A percentile compares a stretch with the other conserved stretches of the same genome.
These are phyloP conservation scores for Phrynocephalus guinanensis DNA, from an alignment of 2,797 vertebrate genomes.

Conservation along the genomic window DNA sequence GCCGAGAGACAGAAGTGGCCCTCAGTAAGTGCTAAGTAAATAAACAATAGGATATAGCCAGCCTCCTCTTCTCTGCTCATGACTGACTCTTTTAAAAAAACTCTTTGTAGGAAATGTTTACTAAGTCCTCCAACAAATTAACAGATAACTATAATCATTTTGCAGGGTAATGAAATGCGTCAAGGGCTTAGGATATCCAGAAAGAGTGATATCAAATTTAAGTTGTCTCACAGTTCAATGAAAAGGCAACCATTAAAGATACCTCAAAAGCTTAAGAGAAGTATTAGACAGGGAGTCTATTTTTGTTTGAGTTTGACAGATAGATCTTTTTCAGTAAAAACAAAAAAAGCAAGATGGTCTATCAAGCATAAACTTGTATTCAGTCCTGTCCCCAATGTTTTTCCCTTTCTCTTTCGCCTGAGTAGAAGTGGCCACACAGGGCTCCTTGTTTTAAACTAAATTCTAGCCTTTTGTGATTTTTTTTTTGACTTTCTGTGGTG, in stretches of 20 bases:
- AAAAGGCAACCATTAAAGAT: constrained; percentile 65
- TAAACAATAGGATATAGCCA: constrained; percentile 76
- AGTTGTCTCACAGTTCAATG: constrained; percentile 68
- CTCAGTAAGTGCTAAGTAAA: constrained; percentile 79
- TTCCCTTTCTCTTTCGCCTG: constrained; percentile 18
- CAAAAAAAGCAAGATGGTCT: neutral
- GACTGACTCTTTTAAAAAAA: constrained; percentile 56
- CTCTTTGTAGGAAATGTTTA: constrained; percentile 72
- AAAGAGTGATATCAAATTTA: constrained; percentile 68
- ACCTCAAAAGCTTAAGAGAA: constrained; percentile 67
- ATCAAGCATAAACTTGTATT: constrained; percentile 61
- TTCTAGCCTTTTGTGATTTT: constrained; percentile 56
- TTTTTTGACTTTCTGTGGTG: constrained; percentile 40
- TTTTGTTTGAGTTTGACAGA: constrained; percentile 73
- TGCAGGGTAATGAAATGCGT: constrained; percentile 74
- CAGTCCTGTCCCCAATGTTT: constrained; percentile 31
- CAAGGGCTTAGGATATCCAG: constrained; percentile 70
- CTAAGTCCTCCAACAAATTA: constrained; percentile 75
- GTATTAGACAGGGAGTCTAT: constrained; percentile 69
- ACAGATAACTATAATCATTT: constrained; percentile 75
- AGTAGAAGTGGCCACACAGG: constrained; percentile 17
- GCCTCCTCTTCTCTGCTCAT: constrained; percentile 74
- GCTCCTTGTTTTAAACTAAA: constrained; percentile 51
- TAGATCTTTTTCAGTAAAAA: constrained; percentile 47
- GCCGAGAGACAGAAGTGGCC: constrained; percentile 80